Percentiles rank a stretch among this genome's conserved stretches.
Conservation (phyloP, 1,140 invertebrate genomes). For the Batillaria attramentaria region DNA sequence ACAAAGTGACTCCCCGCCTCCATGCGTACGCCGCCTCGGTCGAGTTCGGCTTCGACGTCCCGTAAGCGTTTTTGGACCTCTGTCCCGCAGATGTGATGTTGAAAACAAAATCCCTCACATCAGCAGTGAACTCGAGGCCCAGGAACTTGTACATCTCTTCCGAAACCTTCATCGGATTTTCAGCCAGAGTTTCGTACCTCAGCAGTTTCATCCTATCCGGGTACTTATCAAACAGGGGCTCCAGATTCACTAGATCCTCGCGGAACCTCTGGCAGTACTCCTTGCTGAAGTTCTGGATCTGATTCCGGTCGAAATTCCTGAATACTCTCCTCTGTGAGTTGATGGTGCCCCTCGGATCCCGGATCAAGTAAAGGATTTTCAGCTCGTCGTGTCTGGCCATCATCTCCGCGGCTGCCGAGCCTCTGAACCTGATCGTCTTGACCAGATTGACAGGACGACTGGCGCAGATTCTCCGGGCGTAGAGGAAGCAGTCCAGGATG, state of each 20-base stretch:
- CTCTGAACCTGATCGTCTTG: constrained; percentile 40
- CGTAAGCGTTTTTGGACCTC: too few relatives aligned
- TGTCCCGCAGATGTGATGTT: too few relatives aligned
- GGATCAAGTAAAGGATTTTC: constrained; percentile 26
- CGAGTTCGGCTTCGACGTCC: too few relatives aligned
- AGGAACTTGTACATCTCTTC: constrained; percentile 39
- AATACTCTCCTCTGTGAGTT: constrained; percentile 18
- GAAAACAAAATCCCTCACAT: too few relatives aligned
- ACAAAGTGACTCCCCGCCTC: too few relatives aligned
- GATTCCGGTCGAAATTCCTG: constrained; percentile 16
- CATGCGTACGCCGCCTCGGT: too few relatives aligned
- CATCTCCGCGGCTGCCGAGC: constrained; percentile 28
- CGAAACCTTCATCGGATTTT: constrained; percentile 34
- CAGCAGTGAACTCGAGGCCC: too few relatives aligned
- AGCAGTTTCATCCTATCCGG: constrained; percentile 26
- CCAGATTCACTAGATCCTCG: constrained; percentile 30
- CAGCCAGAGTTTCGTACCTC: constrained; percentile 42
- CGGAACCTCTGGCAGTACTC: constrained; percentile 41
- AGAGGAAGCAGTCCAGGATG: constrained; percentile 22
- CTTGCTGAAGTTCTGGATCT: constrained; percentile 12
- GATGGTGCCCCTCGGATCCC: constrained; percentile 29
- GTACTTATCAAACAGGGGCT: constrained; percentile 14
- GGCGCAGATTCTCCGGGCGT: constrained; percentile 22
- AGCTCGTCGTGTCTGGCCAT: constrained; percentile 29
- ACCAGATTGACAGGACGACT: constrained; percentile 29